Evolutionary conservation across 2,888 invertebrate species (phyloP), one percentile per base, ranked within the genome.

Genomic region (Epirrhoe tristata): DNA sequence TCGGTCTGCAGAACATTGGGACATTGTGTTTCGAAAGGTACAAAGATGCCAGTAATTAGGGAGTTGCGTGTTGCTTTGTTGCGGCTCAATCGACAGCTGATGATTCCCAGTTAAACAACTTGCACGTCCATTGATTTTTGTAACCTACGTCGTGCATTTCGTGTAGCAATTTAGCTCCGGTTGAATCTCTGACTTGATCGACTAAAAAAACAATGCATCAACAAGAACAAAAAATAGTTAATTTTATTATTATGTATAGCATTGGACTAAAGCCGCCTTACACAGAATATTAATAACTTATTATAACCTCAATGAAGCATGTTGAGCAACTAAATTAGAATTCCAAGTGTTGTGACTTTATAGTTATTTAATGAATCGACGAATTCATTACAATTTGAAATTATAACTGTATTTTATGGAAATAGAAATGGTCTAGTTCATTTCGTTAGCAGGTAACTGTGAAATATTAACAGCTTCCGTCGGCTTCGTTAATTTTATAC

Each of bases 351-450:
- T 62, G 65, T 56, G 69, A 68, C 56, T 67, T 71, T 69, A 72
- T 62, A 57, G 64, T 59, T 53, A 55, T 72, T 52, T 63, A 71
- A 71, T 67, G 70, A 70, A 74, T 66, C 66, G 62, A 70, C 72
- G 67, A 70, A 70, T 70, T 69, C 66, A 74, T 72, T 69, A 69
- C 63, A 50, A 56, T 67, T 63, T 6, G 60, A 60, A 68, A 69
- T 61, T 36, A 52, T 65, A 65, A 63, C 69, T 68, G 60, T 60
- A 31, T 48, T 66, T 71, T 67, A 71, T 65, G 54, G 36, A 50
- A 62, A 62, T 58, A n/a, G 36, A 54, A 39, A 57, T 62, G 34
- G 34, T 56, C 12, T 50, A 34, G 48, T 48, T 54, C 48, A 39
- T 56, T 59, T 52, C n/a, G 52, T 51, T 52, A 31, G 39, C 24